These are phyloP conservation scores for Cirrhinus mrigala DNA, from an alignment of 2,797 vertebrate species.

Conservation along the genomic window DNA sequence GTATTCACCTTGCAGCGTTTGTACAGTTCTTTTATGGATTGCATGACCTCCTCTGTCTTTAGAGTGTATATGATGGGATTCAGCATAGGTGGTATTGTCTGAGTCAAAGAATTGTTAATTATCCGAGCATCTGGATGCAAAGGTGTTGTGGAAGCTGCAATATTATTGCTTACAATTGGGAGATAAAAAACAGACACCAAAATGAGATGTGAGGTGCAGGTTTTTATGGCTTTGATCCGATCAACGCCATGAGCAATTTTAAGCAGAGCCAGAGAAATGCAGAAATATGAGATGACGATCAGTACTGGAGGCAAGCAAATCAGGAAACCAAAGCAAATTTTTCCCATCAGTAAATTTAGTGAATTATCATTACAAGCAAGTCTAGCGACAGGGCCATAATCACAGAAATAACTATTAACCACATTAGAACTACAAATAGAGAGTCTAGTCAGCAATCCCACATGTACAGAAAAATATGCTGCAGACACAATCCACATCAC, in stretches of 20 bases:
- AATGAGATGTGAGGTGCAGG: conserved; percentile 70
- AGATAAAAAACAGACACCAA: conserved; percentile 69
- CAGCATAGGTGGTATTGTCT: conserved; percentile 69
- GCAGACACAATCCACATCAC: conserved; percentile 31
- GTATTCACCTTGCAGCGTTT: conserved; percentile 21
- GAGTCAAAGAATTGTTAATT: conserved; percentile 65
- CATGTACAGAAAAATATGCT: background rate
- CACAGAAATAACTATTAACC: conserved; percentile 70
- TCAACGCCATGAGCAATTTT: conserved; percentile 60
- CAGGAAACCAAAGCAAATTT: background rate
- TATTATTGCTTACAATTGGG: conserved; percentile 61
- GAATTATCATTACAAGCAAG: conserved; percentile 68
- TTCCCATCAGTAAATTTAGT: conserved; percentile 47
- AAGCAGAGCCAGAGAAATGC: conserved; percentile 61
- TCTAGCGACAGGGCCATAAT: conserved; percentile 60
- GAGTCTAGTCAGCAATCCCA: conserved; percentile 62
- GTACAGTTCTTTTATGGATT: conserved; percentile 62
- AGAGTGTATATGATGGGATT: conserved; percentile 76
- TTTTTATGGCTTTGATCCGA: conserved; percentile 65
- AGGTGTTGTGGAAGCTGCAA: background rate
- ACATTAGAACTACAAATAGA: conserved; percentile 70
- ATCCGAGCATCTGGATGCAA: conserved; percentile 69
- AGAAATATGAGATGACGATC: conserved; percentile 64
- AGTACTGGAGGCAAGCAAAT: conserved; percentile 61
- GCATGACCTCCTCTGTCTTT: conserved; percentile 73